Evolutionary conservation across 2,888 invertebrate species (phyloP).

Genomic region (Sinohyriopsis cumingii): DNA sequence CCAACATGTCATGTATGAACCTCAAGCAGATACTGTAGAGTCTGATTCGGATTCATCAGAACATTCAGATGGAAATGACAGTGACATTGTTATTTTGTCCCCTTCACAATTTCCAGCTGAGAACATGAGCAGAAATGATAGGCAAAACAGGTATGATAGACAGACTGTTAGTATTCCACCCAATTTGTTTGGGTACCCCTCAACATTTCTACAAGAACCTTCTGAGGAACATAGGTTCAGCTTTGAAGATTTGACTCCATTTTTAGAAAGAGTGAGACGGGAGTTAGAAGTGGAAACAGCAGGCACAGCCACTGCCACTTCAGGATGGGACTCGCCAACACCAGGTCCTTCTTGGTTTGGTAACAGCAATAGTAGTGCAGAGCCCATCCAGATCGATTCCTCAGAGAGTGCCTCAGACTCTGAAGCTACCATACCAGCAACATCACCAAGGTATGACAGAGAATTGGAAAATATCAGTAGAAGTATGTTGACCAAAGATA

Average conservation of each 20-base stretch:
- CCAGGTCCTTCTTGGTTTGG: slow-evolving; percentile 57
- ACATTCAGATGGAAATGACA: slow-evolving; percentile 41
- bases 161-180: slow-evolving; percentile 1
- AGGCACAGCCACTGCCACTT: slow-evolving; percentile 13
- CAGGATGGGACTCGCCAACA: slow-evolving; percentile 65
- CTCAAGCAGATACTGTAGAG: slow-evolving; percentile 29
- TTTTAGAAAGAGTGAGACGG: slow-evolving; percentile 9
- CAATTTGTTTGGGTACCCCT: slow-evolving; percentile 6
- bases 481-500: not conserved
- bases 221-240: slow-evolving; percentile 5
- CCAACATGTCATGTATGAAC: slow-evolving; percentile 65
- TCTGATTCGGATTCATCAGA: slow-evolving; percentile 35
- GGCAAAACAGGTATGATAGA: slow-evolving; percentile 3
- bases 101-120: slow-evolving; percentile 23
- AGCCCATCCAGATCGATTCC: slow-evolving; percentile 18
- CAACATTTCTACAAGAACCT: slow-evolving; percentile 11
- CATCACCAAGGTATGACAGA: slow-evolving; percentile 9
- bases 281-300: not conserved
- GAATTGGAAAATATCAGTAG: slow-evolving; percentile 1
- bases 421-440: not conserved
- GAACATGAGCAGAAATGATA: slow-evolving; percentile 7
- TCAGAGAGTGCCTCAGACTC: slow-evolving; percentile 20
- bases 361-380: too few relatives aligned
- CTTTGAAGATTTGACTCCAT: not conserved
- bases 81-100: slow-evolving; percentile 54